phyloP scores from a whole-genome alignment of 2,113 vertebrate species.

The Arothron firmamentum region DNA sequence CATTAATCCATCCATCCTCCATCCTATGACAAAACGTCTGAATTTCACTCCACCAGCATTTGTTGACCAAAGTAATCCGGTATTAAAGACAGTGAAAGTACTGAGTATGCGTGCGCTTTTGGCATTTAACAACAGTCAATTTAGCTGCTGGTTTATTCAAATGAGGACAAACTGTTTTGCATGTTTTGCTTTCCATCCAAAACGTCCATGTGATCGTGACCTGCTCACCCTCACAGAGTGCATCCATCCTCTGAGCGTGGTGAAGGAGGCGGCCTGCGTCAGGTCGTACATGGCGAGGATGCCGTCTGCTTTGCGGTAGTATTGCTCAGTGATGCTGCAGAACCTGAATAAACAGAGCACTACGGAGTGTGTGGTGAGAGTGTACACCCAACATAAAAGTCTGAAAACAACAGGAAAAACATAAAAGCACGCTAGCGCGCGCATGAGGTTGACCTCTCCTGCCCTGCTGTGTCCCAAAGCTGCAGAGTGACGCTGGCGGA shows the following conservation, averaged over 20 bases:
- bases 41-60: not conserved
- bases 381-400: not conserved
- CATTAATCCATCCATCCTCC: no score
- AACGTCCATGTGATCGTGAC: not conserved
- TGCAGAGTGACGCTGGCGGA: constrained; percentile 76
- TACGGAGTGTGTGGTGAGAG: not conserved
- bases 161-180: constrained; percentile 26
- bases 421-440: not conserved
- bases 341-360: constrained; percentile 65
- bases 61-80: no score
- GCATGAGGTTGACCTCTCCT: constrained; percentile 75
- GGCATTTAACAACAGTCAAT: no score
- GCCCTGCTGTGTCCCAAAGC: constrained; percentile 85
- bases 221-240: constrained; percentile 74
- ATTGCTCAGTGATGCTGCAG: constrained; percentile 81
- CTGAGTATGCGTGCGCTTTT: no score
- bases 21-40: not conserved
- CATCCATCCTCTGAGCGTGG: constrained; percentile 76
- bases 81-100: no score
- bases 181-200: constrained; percentile 20
- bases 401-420: not conserved
- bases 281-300: constrained; percentile 82
- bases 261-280: constrained; percentile 66
- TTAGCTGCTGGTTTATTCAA: constrained; percentile 31
- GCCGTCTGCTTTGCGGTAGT: constrained; percentile 78